Evolutionary conservation across 2,888 invertebrate genomes (phyloP), one percentile per base, ranked within the genome.

Genomic region (Conops quadrifasciatus): DNA sequence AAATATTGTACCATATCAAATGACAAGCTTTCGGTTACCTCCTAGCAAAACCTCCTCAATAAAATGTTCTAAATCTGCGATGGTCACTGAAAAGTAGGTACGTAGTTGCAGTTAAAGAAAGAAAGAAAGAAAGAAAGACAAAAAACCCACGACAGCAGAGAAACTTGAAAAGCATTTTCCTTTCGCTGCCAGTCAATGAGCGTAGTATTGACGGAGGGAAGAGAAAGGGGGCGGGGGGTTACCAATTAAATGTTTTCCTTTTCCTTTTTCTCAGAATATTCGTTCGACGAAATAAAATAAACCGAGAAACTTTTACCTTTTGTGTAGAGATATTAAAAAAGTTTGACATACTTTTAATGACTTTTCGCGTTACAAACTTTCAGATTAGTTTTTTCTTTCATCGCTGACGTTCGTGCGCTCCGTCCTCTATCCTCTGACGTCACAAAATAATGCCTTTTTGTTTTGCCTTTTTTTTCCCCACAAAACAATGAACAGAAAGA

Each of bases 301-400:
- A 9, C 3, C 60, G 19, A 28, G 16, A 49, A 49, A 49, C n/a
- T 64, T 49, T 51, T 64, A 19, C 19, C 28, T 26, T 64, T 26
- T 26, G 15, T 59, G 49, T 15, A 28, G n/a, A n/a, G 4, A 62
- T 43, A 43, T 19, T 56, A 24, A 58, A 58, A 43, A 36, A 43
- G 56, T n/a, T 21, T 56, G 60, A 49, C 67, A 45, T 19, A 67
- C 56, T 67, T 67, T 67, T 45, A 59, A 26, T 58, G 59, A 59
- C 28, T 49, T 67, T 66, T 43, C 21, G 21, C 30, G 36, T 43
- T 30, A 24, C 1, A 56, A 30, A 13, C 30, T 36, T 62, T 56
- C 15, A 13, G 56, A 4, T 56, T 1, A 2, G 11, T 2, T 21
- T 43, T 62, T 62, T 62, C 30, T 45, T 36, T 43, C 7, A 28